These are phyloP conservation scores for Darevskia nairensis DNA, from an alignment of 2,797 vertebrate genomes.

Conservation along the genomic window DNA sequence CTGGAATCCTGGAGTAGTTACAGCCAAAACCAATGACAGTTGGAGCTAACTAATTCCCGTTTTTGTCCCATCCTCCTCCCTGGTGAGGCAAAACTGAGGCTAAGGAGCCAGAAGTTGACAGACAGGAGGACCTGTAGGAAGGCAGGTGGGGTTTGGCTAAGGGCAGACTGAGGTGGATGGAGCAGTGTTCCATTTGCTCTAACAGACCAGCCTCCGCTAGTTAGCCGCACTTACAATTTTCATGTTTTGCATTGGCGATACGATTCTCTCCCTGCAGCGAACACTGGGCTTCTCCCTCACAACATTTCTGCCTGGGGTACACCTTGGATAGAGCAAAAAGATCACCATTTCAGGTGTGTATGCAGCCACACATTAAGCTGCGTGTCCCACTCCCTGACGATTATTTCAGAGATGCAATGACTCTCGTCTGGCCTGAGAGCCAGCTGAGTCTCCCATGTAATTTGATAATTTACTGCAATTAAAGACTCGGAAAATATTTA, in stretches of 20 bases:
- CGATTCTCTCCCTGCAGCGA: not conserved
- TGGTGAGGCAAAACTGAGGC: too few species aligned
- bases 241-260: not conserved
- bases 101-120: too few species aligned
- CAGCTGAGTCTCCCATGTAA: constrained; percentile 15
- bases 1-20: too few species aligned
- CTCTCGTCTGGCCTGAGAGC: constrained; percentile 16
- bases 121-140: too few species aligned
- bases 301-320: not conserved
- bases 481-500: constrained; percentile 31
- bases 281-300: not conserved
- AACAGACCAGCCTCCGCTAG: too few species aligned
- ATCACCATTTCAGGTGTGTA: not conserved
- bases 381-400: not conserved
- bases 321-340: not conserved
- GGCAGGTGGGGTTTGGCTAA: too few species aligned
- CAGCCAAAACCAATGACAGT: too few species aligned
- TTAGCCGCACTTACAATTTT: not conserved
- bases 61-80: too few species aligned
- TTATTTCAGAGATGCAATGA: constrained; percentile 28
- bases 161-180: too few species aligned
- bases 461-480: constrained; percentile 36
- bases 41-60: too few species aligned
- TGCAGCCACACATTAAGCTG: not conserved
- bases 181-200: too few species aligned